A percentile compares a stretch with the other conserved stretches of the same genome.
These are phyloP conservation scores for Panzeria rudis DNA, from an alignment of 2,888 invertebrate species.

Conservation along the genomic window DNA sequence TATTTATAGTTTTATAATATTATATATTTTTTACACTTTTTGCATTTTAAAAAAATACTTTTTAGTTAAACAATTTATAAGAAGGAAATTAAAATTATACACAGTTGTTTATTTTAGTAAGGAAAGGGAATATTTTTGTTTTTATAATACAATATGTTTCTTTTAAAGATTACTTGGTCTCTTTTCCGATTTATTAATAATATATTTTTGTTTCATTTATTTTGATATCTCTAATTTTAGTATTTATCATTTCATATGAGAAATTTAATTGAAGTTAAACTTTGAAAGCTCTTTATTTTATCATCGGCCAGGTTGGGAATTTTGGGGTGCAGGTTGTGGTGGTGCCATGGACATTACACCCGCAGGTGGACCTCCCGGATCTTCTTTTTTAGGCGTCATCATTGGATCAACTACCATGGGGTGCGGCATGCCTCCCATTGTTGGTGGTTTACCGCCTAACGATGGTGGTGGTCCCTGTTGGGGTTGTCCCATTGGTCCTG, in stretches of 20 bases:
- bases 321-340: conserved; percentile 76
- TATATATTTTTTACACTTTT: conserved; percentile 57
- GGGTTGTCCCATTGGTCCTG: conserved; percentile 66
- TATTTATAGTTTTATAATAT: conserved; percentile 25
- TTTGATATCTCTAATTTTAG: conserved; percentile 59
- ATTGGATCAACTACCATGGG: conserved; percentile 78
- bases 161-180: conserved; percentile 73
- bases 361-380: conserved; percentile 74
- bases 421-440: conserved; percentile 76
- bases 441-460: conserved; percentile 71
- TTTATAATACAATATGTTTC: conserved; percentile 68
- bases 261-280: conserved; percentile 63
- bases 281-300: conserved; percentile 74
- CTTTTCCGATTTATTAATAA: conserved; percentile 65
- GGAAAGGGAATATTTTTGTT: conserved; percentile 55
- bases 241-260: conserved; percentile 47
- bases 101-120: conserved; percentile 60
- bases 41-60: conserved; percentile 59
- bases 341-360: conserved; percentile 77
- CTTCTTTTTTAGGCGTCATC: conserved; percentile 73
- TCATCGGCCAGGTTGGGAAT: conserved; percentile 79
- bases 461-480: conserved; percentile 60
- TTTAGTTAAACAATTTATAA: conserved; percentile 50
- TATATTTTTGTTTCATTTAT: conserved; percentile 52
- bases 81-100: conserved; percentile 57